Evolutionary conservation across 2,113 vertebrate genomes (phyloP).

Genomic region (Riparia riparia): DNA sequence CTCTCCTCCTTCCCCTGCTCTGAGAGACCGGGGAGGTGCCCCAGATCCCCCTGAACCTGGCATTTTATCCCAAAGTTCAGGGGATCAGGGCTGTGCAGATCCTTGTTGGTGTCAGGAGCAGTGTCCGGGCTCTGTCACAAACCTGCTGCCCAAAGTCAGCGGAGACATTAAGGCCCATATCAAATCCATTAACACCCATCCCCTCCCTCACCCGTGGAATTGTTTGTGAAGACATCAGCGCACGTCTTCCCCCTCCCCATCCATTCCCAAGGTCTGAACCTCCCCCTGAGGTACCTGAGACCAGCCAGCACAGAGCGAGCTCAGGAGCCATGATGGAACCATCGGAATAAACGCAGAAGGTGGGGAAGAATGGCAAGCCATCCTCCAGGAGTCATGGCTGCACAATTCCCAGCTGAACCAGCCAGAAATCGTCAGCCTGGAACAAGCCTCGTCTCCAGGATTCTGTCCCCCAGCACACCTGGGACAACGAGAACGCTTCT

Average conservation of each 20-base stretch:
- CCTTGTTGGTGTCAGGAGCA: background rate
- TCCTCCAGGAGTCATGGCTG: background rate
- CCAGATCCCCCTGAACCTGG: background rate
- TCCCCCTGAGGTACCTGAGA: background rate
- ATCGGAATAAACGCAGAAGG: too few species aligned
- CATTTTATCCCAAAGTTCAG: background rate
- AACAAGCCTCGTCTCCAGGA: background rate
- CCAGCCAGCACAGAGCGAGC: too few species aligned
- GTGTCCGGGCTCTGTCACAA: background rate
- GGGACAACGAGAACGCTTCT: background rate
- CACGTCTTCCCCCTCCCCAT: background rate
- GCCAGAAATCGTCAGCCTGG: background rate
- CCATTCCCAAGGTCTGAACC: background rate
- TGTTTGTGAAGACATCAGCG: background rate
- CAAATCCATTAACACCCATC: accelerated
- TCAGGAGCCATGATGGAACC: background rate
- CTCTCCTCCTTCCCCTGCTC: background rate
- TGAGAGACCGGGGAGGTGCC: background rate
- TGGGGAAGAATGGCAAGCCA: background rate
- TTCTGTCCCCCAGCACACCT: background rate
- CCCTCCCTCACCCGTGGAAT: background rate
- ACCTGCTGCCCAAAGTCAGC: background rate
- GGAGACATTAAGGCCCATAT: too few species aligned
- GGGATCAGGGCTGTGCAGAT: too few species aligned
- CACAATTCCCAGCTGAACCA: background rate